phyloP scores from a whole-genome alignment of 2,113 vertebrate species.

The Rutilus rutilus region DNA sequence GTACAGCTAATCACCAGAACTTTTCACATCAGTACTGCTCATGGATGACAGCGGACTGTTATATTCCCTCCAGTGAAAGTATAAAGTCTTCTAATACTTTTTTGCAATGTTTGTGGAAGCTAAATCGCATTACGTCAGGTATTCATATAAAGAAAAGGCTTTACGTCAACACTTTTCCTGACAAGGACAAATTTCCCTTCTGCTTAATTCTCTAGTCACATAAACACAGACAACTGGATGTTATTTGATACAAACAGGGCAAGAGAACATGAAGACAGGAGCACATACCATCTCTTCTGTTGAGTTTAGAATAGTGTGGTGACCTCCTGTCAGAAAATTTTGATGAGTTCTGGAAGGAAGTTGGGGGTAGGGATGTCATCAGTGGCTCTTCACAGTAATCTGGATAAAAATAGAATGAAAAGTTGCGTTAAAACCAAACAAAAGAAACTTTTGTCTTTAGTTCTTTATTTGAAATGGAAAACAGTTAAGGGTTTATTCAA shows the following conservation, averaged over 20 bases:
- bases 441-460: neutral
- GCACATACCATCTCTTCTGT: constrained; percentile 56
- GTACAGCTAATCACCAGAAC: constrained; percentile 2
- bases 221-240: neutral
- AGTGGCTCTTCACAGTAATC: constrained; percentile 62
- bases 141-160: constrained; percentile 28
- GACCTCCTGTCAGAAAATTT: constrained; percentile 50
- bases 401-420: constrained; percentile 27
- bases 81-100: constrained; percentile 26
- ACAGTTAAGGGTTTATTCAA: neutral
- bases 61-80: constrained; percentile 25
- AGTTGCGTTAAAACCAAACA: neutral
- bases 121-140: constrained; percentile 2
- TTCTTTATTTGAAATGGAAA: neutral
- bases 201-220: constrained; percentile 29
- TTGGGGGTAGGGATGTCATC: constrained; percentile 45
- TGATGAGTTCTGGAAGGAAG: constrained; percentile 59
- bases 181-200: constrained; percentile 44
- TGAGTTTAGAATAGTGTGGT: constrained; percentile 56
- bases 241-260: neutral
- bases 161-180: neutral
- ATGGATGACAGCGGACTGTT: constrained; percentile 18
- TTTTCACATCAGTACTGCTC: constrained; percentile 31
- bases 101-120: constrained; percentile 31
- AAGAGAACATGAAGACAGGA: constrained; percentile 1